Conservation (phyloP, 2,888 invertebrate species). For the Tanytarsus gracilentus region DNA sequence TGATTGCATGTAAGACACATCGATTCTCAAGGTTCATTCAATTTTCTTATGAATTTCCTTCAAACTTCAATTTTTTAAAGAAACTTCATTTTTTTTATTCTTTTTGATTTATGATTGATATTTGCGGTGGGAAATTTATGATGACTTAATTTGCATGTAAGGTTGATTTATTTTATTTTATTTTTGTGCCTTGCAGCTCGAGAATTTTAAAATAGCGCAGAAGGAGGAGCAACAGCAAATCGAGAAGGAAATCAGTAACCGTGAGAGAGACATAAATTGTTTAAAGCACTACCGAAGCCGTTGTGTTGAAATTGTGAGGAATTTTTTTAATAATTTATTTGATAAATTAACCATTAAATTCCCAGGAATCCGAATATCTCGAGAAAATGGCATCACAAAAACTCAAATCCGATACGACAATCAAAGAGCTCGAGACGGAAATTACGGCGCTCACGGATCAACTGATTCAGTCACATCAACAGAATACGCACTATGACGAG, state of each 20-base stretch:
- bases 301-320: slow-evolving; percentile 25
- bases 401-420: slow-evolving; percentile 17
- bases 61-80: neutral
- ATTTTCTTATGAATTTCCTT: neutral
- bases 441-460: slow-evolving; percentile 23
- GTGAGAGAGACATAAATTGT: slow-evolving; percentile 22
- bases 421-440: slow-evolving; percentile 23
- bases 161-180: neutral
- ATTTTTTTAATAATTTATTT: neutral
- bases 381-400: slow-evolving; percentile 26
- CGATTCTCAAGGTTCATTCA: slow-evolving; percentile 4
- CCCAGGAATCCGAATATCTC: slow-evolving; percentile 17
- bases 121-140: neutral
- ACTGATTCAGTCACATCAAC: slow-evolving; percentile 18
- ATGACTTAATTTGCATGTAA: neutral
- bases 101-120: neutral
- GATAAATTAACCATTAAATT: neutral
- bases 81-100: neutral
- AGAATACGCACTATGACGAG: slow-evolving; percentile 14
- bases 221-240: slow-evolving; percentile 20
- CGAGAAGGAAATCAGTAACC: slow-evolving; percentile 24
- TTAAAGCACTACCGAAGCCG: slow-evolving; percentile 14
- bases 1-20: slow-evolving; percentile 13
- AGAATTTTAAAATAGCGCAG: slow-evolving; percentile 24
- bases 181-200: slow-evolving; percentile 1